Conservation (phyloP, 2,888 invertebrate species). For the Acanthosepion esculentum region DNA sequence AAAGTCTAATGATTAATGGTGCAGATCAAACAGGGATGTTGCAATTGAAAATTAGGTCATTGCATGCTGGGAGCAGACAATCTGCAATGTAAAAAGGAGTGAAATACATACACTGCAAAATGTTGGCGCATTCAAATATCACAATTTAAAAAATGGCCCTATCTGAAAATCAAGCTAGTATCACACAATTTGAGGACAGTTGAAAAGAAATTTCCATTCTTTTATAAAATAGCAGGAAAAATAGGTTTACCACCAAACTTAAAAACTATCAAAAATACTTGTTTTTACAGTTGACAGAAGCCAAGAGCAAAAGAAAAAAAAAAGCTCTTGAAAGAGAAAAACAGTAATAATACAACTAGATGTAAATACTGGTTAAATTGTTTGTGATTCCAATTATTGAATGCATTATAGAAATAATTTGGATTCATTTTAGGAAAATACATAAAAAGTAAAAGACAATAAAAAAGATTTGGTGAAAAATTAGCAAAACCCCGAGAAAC, state of each 20-base stretch:
- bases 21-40: no score
- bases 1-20: no score
- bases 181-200: background rate
- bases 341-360: background rate
- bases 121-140: background rate
- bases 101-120: background rate
- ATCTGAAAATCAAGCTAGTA: background rate
- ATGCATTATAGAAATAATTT: background rate
- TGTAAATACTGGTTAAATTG: background rate
- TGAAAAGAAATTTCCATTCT: background rate
- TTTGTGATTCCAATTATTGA: background rate
- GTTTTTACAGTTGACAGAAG: background rate
- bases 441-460: background rate
- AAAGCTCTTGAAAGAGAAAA: background rate
- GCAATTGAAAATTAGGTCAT: no score
- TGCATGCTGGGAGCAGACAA: background rate
- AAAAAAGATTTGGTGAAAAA: background rate
- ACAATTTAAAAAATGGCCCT: conserved; percentile 14
- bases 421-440: background rate
- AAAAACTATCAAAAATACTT: background rate
- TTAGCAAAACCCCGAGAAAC: background rate
- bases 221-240: background rate
- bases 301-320: background rate
- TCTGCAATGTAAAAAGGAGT: background rate
- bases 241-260: background rate